A percentile compares a stretch with the other conserved stretches of the same genome.
Conservation (phyloP, 2,888 invertebrate species). For the Aphrophora alni region DNA sequence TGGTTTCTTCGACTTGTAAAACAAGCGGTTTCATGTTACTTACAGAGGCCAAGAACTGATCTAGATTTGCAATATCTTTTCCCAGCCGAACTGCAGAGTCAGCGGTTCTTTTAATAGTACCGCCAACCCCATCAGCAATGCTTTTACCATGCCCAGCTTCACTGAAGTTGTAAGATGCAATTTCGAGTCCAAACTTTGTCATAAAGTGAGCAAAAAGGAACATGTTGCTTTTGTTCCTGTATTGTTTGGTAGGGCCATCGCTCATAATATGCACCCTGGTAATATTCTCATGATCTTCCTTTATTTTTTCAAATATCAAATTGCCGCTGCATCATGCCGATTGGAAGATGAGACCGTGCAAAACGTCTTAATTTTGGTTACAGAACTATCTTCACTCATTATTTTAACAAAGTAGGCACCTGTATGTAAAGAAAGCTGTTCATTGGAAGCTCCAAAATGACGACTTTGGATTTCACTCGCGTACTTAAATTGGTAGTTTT, state of each 20-base stretch:
- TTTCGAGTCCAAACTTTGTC: background rate
- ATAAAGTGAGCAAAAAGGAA: conserved; percentile 15
- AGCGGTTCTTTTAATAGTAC: conserved; percentile 9
- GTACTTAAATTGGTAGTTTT: too few relatives aligned
- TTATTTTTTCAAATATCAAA: conserved; percentile 6
- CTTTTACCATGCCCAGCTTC: background rate
- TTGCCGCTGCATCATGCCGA: conserved; percentile 11
- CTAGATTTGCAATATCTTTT: background rate
- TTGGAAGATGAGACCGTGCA: conserved; percentile 11
- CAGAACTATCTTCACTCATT: background rate
- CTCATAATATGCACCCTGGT: background rate
- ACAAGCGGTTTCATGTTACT: background rate
- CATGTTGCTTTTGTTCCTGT: background rate
- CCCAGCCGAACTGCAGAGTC: conserved; percentile 8
- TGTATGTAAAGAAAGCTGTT: conserved; percentile 2
- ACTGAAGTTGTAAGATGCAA: conserved; percentile 7
- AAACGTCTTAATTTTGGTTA: conserved; percentile 16
- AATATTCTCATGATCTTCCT: background rate
- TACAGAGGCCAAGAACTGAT: background rate
- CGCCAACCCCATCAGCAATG: background rate
- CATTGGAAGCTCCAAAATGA: conserved; percentile 18
- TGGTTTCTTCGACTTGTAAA: conserved; percentile 10
- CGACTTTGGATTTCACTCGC: too few relatives aligned
- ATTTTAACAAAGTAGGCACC: background rate
- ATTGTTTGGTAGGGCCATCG: conserved; percentile 1